Evolutionary conservation across 2,113 vertebrate species (phyloP), one percentile per base, ranked within the genome.

Genomic region (Scomber japonicus): DNA sequence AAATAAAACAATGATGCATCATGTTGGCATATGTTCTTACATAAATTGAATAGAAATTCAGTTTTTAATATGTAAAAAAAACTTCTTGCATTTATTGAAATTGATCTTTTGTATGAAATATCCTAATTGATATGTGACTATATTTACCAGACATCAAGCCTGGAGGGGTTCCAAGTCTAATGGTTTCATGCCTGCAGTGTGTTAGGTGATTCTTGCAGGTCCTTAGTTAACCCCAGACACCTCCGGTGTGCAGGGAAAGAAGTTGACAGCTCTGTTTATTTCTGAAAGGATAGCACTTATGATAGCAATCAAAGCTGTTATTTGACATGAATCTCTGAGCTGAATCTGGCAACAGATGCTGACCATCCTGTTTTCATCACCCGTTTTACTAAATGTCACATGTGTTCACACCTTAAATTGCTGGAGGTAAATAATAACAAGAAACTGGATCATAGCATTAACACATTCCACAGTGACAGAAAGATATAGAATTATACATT

Each of bases 141-240:
- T 78, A 66, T 64, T 63, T 79, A 80, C 65, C 60, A 73, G 61
- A 74, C 78, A 88, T 82, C 56, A 82, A 59, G 53, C 50, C 46
- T 69, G 40, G 57, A 71, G 62, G 76, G 16, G 44, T 67, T 71
- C 30, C 56, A 68, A 55, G 78, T 80, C 19, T 77, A 82, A 68
- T 70, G 59, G 31, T 44, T 44, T 62, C 7, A 9, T 19, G n/a
- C 87, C 88, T 86, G 84, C 81, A 81, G 85, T 27, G 79, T 71
- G 75, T 77, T 76, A 68, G 91, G 87, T 75, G 82, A 79, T 88
- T 88, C 82, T 87, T 53, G 74, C 85, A 88, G 91, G 89, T 93
- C 94, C 92, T 91, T 86, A 89, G 88, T 94, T 94, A 93, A 95
- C 93, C 93, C 79, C 89, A 60, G 75, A 82, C 91, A 85, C 92